phyloP scores from a whole-genome alignment of 1,140 invertebrate genomes.

The Hirudo medicinalis region DNA sequence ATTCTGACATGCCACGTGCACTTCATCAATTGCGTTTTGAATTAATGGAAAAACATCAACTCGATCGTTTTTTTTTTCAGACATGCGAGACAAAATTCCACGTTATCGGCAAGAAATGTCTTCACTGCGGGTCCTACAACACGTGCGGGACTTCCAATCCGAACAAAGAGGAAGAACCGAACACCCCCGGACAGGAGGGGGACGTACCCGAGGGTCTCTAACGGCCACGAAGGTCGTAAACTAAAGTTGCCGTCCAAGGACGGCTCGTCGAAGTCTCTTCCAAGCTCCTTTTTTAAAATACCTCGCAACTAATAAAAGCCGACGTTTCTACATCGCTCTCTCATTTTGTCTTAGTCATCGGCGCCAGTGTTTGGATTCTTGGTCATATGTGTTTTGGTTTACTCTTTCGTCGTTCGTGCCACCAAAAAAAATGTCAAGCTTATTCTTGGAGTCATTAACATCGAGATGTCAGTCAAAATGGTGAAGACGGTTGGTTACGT shows the following conservation, averaged over 20 bases:
- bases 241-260: not conserved
- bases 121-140: constrained; percentile 69
- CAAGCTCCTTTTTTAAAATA: not conserved
- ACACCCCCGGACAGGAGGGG: constrained; percentile 1
- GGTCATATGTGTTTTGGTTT: no score
- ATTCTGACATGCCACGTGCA: no score
- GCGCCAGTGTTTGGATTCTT: no score
- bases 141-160: constrained; percentile 40
- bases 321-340: not conserved
- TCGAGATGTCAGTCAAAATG: no score
- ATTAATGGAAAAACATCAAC: no score
- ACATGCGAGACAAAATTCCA: constrained; percentile 48
- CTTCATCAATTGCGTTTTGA: no score
- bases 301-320: not conserved
- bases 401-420: no score
- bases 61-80: not conserved
- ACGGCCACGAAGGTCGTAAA: not conserved
- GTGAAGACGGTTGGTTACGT: no score
- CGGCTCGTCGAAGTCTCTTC: not conserved
- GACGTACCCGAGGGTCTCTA: not conserved
- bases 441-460: no score
- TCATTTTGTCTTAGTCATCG: no score
- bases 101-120: constrained; percentile 68
- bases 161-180: constrained; percentile 48
- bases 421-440: no score